Evolutionary conservation across 2,888 invertebrate genomes (phyloP).

Genomic region (Troglohyphantes excavatus): DNA sequence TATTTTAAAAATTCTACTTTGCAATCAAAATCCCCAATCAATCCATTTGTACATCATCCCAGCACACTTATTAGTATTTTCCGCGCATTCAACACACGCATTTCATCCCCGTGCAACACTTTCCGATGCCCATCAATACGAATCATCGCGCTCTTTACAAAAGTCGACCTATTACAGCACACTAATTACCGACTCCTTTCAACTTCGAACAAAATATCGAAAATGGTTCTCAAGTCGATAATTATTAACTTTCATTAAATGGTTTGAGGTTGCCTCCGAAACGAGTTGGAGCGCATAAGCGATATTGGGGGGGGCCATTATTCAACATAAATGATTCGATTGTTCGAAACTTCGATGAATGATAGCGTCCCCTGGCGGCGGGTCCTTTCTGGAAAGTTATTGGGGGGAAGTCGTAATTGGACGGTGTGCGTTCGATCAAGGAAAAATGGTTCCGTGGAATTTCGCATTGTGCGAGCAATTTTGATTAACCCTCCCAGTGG

Average conservation of each 20-base stretch:
- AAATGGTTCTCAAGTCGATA: conserved; percentile 2
- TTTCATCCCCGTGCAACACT: no score
- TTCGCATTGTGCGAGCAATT: background rate
- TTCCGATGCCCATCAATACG: background rate
- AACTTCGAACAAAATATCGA: background rate
- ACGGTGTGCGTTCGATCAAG: background rate
- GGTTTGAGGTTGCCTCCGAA: background rate
- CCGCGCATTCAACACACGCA: no score
- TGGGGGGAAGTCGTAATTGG: background rate
- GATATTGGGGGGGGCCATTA: background rate
- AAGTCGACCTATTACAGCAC: background rate
- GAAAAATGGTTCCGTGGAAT: conserved; percentile 2
- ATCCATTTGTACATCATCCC: no score
- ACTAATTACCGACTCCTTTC: background rate
- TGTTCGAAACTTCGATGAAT: background rate
- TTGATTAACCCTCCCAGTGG: no score
- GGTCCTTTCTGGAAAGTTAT: background rate
- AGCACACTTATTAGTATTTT: no score
- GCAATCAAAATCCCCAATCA: no score
- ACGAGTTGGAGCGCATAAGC: background rate
- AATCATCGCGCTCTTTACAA: background rate
- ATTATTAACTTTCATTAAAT: conserved; percentile 21
- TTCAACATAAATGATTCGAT: background rate
- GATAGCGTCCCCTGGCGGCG: background rate
- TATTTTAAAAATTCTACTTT: no score